phyloP scores from a whole-genome alignment of 1,140 invertebrate species.

The Amyelois transitella region DNA sequence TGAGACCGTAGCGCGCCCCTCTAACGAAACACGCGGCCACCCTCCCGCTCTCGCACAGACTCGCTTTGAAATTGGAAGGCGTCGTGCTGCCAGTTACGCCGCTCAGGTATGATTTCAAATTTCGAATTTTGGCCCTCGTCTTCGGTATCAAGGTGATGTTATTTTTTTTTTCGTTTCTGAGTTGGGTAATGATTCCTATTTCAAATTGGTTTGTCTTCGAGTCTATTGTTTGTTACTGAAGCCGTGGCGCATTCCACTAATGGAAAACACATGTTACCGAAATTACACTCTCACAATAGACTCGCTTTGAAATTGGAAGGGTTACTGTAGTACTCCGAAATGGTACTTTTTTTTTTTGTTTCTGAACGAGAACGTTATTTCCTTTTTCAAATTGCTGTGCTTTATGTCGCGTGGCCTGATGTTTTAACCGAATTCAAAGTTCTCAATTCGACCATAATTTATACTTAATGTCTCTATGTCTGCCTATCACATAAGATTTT shows the following conservation, averaged over 20 bases:
- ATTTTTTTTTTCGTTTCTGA: too few relatives aligned
- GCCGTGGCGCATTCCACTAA: slow-evolving; percentile 29
- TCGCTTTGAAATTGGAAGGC: slow-evolving; percentile 91
- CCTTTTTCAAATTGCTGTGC: too few relatives aligned
- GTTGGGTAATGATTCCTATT: too few relatives aligned
- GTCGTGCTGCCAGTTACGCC: slow-evolving; percentile 79
- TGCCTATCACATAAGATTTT: not conserved
- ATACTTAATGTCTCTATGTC: too few relatives aligned
- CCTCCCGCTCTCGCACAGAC: slow-evolving; percentile 68
- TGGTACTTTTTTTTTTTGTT: too few relatives aligned
- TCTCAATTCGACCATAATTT: too few relatives aligned
- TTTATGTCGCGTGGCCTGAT: too few relatives aligned
- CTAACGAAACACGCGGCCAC: slow-evolving; percentile 44
- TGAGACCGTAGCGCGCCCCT: slow-evolving; percentile 31
- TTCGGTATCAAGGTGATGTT: too few relatives aligned
- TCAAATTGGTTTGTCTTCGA: too few relatives aligned
- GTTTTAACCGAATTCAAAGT: too few relatives aligned
- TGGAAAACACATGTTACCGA: slow-evolving; percentile 45
- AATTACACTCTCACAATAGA: slow-evolving; percentile 67
- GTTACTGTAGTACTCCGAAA: too few relatives aligned
- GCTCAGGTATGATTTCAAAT: slow-evolving; percentile 16
- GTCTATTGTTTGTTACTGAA: slow-evolving; percentile 46
- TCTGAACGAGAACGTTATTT: too few relatives aligned
- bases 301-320: slow-evolving; percentile 91
- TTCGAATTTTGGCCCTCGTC: not conserved